phyloP scores from a whole-genome alignment of 2,888 invertebrate genomes.

The Hipparchia sbordonii region DNA sequence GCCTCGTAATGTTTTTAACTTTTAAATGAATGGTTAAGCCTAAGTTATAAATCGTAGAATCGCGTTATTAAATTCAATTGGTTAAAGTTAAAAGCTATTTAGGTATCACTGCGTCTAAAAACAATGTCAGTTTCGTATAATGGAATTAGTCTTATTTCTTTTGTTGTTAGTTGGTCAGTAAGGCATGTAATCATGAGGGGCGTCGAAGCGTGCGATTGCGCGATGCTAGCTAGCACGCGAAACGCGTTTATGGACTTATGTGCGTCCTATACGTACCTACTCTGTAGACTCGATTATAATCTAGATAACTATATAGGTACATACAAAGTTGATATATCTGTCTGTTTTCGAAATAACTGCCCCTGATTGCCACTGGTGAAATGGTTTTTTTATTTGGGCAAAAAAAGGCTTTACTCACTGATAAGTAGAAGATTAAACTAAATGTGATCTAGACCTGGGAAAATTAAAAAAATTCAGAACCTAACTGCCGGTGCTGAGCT shows the following conservation, averaged over 20 bases:
- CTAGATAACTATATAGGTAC: not conserved
- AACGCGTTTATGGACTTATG: conserved; percentile 42
- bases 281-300: not conserved
- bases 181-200: conserved; percentile 70
- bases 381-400: too few relatives aligned
- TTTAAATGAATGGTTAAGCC: not conserved
- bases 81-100: conserved; percentile 6
- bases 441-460: too few relatives aligned
- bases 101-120: conserved; percentile 2
- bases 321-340: too few relatives aligned
- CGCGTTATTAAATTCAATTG: not conserved
- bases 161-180: conserved; percentile 69
- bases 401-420: too few relatives aligned
- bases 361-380: too few relatives aligned
- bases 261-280: conserved; percentile 3
- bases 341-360: not conserved
- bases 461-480: too few relatives aligned
- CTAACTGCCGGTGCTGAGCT: too few relatives aligned
- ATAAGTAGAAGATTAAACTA: too few relatives aligned
- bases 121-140: conserved; percentile 20
- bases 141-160: conserved; percentile 49
- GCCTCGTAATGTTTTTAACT: not conserved
- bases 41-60: not conserved
- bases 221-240: conserved; percentile 61
- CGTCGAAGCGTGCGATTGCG: conserved; percentile 62